These are phyloP conservation scores for Xenops minutus DNA, from an alignment of 2,797 vertebrate species.

Conservation along the genomic window DNA sequence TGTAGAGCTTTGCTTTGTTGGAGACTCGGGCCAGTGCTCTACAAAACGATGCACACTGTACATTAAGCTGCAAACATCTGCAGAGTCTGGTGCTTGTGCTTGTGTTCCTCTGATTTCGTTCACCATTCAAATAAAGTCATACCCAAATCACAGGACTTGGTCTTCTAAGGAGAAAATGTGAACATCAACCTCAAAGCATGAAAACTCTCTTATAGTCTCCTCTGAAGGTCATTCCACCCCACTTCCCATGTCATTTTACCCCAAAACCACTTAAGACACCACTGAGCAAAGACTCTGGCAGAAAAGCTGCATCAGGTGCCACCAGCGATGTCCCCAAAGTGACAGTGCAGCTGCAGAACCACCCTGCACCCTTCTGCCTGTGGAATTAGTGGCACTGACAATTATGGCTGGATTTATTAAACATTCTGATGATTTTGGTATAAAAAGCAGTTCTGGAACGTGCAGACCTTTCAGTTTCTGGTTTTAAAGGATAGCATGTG, in stretches of 20 bases:
- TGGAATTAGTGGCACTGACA: background rate
- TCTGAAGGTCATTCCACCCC: background rate
- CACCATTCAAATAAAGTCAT: background rate
- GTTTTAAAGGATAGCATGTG: accelerated
- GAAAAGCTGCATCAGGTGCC: background rate
- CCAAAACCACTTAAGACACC: background rate
- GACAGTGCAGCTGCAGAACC: background rate
- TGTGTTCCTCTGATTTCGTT: background rate
- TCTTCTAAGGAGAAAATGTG: background rate
- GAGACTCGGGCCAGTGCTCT: background rate
- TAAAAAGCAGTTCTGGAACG: background rate
- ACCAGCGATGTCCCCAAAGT: accelerated
- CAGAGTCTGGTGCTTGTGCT: background rate
- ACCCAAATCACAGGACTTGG: background rate
- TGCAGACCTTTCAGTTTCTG: background rate
- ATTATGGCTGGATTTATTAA: background rate
- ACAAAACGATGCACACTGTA: background rate
- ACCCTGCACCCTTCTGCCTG: background rate
- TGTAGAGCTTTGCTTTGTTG: background rate
- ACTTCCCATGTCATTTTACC: background rate
- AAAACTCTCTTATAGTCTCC: background rate
- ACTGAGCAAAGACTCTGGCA: background rate
- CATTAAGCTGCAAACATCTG: background rate
- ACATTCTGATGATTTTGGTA: background rate
- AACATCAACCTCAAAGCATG: background rate